Evolutionary conservation across 2,888 invertebrate genomes (phyloP), one percentile per base, ranked within the genome.

Genomic region (Drosophila bunnanda): DNA sequence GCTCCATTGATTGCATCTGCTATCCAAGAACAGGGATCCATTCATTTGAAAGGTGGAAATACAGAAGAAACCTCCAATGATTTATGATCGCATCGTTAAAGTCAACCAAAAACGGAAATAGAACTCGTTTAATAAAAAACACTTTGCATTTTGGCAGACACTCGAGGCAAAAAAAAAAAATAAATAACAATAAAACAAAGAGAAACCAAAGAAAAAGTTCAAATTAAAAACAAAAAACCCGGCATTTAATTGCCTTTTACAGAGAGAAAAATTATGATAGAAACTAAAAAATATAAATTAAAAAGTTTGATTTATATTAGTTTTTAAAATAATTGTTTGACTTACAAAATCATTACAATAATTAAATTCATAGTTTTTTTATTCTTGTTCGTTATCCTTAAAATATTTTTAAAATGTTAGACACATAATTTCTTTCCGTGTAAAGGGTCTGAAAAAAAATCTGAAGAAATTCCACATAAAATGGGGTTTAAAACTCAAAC

Each of bases 401-500:
- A 39, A 17, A 12, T 10, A 17, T 10, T n/a, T 43, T 15, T 22
- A 15, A 0, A 22, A 15, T 4, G 8, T n/a, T 17, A 13, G 13
- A 17, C 0, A 48, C 7, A 4, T 28, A 13, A 4, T 50, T 50
- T 50, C 32, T 32, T 15, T 5, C 9, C 6, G 20, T 50, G 50
- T 50, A 32, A 32, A 32, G 50, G 32, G 9, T 32, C 13, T 20
- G 20, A 59, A 54, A 50, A 69, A 62, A 62, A 57, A 66, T 54
- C 54, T 39, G 36, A 72, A 54, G 60, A 75, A 75, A 75, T 75
- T 72, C 71, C 74, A 68, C 66, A 59, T 81, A 84, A 74, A 65
- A 83, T 75, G 78, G 85, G 88, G 83, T 76, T 78, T 78, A 86
- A 88, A 83, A 86, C 67, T 59, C 52, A 61, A 68, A 54, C 55